phyloP scores from a whole-genome alignment of 1,140 invertebrate genomes.

The Helicoverpa armigera region DNA sequence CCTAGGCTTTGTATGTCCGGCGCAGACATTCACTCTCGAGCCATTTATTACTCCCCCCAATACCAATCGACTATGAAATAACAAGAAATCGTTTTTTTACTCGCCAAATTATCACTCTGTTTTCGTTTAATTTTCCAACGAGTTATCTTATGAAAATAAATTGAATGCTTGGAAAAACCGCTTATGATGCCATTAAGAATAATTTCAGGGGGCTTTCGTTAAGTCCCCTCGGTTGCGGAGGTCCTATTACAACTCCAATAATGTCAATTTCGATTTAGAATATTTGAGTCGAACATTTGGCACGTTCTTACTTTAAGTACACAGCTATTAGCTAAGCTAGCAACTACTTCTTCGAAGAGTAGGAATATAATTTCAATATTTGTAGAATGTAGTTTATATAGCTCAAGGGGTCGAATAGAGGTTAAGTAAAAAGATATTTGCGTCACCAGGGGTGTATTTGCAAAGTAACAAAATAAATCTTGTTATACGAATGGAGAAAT shows the following conservation, averaged over 20 bases:
- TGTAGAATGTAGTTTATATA: background rate
- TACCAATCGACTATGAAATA: constrained; percentile 34
- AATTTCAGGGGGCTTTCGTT: constrained; percentile 51
- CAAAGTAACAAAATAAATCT: too few species aligned
- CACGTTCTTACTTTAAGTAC: background rate
- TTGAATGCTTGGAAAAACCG: constrained; percentile 59
- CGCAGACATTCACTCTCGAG: background rate
- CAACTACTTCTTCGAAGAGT: background rate
- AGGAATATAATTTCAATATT: background rate
- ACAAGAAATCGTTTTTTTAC: constrained; percentile 26
- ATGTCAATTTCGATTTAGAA: constrained; percentile 51
- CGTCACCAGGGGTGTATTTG: background rate
- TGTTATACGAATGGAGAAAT: too few species aligned
- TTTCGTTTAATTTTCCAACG: constrained; percentile 59
- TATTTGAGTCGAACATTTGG: constrained; percentile 19
- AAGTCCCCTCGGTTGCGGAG: constrained; percentile 42
- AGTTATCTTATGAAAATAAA: constrained; percentile 62
- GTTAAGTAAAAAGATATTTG: background rate
- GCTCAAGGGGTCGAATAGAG: background rate
- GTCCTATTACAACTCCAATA: constrained; percentile 52
- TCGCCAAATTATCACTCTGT: constrained; percentile 42
- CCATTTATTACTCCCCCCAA: background rate
- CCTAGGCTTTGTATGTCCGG: constrained; percentile 15
- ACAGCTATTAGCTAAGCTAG: background rate
- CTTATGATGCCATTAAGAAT: constrained; percentile 59